Evolutionary conservation across 2,113 vertebrate species (phyloP).

Genomic region (Elephas maximus): DNA sequence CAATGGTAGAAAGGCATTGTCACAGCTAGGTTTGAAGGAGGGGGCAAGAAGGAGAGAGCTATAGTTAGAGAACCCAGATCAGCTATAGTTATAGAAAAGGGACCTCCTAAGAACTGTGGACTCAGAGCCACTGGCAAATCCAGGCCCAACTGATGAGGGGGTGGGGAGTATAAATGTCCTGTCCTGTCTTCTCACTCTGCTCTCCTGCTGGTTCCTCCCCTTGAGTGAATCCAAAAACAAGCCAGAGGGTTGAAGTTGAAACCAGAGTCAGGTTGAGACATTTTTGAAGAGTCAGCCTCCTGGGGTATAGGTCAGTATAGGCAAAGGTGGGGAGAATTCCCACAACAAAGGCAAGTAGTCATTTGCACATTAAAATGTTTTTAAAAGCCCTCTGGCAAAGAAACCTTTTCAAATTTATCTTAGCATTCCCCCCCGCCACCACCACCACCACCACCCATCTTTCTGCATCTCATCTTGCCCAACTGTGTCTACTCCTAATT

Average conservation of each 20-base stretch:
- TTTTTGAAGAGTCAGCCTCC: background rate
- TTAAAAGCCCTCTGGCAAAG: background rate
- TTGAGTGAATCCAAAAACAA: background rate
- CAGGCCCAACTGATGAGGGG: background rate
- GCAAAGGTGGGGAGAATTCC: background rate
- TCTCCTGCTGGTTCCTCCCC: background rate
- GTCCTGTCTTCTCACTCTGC: background rate
- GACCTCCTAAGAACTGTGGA: background rate
- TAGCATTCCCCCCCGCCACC: background rate
- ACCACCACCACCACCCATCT: background rate
- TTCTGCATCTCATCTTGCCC: slow-evolving; percentile 39
- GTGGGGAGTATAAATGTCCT: background rate
- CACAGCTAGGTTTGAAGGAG: background rate
- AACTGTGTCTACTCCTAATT: slow-evolving; percentile 54
- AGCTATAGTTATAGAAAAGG: background rate
- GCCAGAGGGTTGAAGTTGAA: background rate
- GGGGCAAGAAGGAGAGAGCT: background rate
- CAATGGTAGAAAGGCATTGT: background rate
- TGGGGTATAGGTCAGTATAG: background rate
- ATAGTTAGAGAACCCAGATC: background rate
- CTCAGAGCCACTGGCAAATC: background rate
- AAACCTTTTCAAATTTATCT: slow-evolving; percentile 22
- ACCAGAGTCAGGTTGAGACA: background rate
- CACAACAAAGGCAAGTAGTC: background rate
- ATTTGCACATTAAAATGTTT: background rate